A percentile compares a stretch with the other conserved stretches of the same genome.
These are phyloP conservation scores for Priocnemis perturbator DNA, from an alignment of 2,888 invertebrate genomes.

Conservation along the genomic window DNA sequence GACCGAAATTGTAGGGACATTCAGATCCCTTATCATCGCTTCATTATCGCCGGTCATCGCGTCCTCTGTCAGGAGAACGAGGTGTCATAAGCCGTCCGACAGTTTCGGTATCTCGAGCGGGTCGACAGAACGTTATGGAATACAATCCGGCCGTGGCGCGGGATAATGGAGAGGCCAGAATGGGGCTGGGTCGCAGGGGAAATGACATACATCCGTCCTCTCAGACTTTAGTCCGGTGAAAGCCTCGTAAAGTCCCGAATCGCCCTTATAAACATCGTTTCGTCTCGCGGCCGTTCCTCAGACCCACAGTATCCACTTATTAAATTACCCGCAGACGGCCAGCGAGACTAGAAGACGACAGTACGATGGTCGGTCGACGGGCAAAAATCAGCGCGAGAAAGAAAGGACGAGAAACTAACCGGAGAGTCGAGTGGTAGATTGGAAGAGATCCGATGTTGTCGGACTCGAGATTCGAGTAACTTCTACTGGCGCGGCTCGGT, in stretches of 20 bases:
- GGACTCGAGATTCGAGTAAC: too few relatives aligned
- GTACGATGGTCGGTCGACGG: too few relatives aligned
- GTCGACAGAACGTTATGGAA: background rate
- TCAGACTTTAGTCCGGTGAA: conserved; percentile 8
- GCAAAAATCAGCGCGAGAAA: background rate
- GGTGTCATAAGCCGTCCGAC: conserved; percentile 1
- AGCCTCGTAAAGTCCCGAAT: conserved; percentile 19
- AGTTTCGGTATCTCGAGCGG: conserved; percentile 3
- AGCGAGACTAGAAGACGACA: too few relatives aligned
- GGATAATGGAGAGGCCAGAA: conserved; percentile 6
- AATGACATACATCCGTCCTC: conserved; percentile 16
- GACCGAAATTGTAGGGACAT: too few relatives aligned
- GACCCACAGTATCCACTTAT: background rate
- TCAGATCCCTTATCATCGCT: background rate
- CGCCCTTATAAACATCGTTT: conserved; percentile 5
- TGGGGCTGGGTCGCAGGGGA: background rate
- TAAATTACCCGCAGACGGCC: too few relatives aligned
- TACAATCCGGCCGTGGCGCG: background rate
- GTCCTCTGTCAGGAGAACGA: background rate
- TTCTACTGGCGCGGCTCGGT: too few relatives aligned
- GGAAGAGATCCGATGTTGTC: background rate
- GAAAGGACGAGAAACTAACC: background rate
- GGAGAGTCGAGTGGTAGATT: background rate
- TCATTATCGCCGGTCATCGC: conserved; percentile 1
- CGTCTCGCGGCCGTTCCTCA: conserved; percentile 9